Conservation (phyloP, 2,113 vertebrate species). For the Accipiter cooperii region DNA sequence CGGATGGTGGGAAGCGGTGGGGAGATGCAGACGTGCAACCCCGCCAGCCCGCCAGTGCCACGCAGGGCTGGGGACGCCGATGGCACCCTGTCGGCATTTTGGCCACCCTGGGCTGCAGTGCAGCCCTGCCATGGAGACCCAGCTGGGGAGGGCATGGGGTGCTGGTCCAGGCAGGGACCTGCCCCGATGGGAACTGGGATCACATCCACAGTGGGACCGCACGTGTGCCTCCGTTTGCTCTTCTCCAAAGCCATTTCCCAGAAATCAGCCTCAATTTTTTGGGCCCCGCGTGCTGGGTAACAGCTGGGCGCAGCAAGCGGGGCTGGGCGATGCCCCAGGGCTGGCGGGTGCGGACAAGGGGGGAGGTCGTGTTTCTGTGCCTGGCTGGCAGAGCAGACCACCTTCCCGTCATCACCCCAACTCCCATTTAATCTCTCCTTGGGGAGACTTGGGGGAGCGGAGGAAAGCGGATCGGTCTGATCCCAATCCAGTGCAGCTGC, state of each 20-base stretch:
- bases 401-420: background rate
- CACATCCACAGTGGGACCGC: fast-evolving
- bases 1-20: background rate
- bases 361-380: fast-evolving
- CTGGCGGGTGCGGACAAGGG: fast-evolving
- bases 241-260: background rate
- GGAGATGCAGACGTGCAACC: background rate
- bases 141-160: background rate
- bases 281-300: fast-evolving
- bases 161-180: background rate
- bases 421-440: background rate
- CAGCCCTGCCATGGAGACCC: background rate
- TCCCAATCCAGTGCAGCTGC: background rate
- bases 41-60: fast-evolving
- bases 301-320: fast-evolving
- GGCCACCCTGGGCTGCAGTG: background rate
- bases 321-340: fast-evolving
- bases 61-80: fast-evolving
- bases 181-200: fast-evolving
- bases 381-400: background rate
- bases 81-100: fast-evolving
- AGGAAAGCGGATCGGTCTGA: background rate
- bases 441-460: fast-evolving
- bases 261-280: background rate
- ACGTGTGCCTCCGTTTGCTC: fast-evolving